These are phyloP conservation scores for Anableps anableps DNA, from an alignment of 2,797 vertebrate genomes.

Conservation along the genomic window DNA sequence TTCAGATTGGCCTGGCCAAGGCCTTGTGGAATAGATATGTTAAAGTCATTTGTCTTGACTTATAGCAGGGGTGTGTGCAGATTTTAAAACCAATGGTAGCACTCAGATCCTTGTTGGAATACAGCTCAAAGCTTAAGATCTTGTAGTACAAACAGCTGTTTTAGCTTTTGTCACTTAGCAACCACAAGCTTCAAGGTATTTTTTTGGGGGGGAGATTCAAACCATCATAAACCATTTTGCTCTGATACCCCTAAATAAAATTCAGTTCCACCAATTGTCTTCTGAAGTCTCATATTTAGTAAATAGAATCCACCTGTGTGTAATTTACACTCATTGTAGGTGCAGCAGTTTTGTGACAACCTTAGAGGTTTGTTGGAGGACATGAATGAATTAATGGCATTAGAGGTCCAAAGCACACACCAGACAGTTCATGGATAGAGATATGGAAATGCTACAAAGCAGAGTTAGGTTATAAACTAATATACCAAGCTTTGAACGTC, in stretches of 20 bases:
- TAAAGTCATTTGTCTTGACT: slow-evolving; percentile 57
- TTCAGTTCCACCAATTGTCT: neutral
- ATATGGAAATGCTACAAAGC: neutral
- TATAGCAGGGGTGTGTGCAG: slow-evolving; percentile 30
- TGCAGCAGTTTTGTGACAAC: neutral
- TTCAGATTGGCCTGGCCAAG: slow-evolving; percentile 45
- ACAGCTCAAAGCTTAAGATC: slow-evolving; percentile 3
- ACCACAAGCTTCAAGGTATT: neutral
- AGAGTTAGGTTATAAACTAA: neutral
- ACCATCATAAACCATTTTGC: neutral
- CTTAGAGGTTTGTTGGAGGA: neutral
- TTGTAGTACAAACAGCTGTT: neutral
- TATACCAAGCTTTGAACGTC: neutral
- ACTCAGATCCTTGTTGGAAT: slow-evolving; percentile 30
- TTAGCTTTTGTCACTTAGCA: neutral
- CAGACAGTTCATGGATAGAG: neutral
- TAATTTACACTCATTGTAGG: neutral
- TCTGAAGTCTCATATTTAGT: neutral
- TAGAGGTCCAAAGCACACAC: neutral
- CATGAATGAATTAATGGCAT: neutral
- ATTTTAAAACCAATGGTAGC: slow-evolving; percentile 36
- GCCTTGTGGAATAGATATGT: slow-evolving; percentile 49
- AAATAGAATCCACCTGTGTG: neutral
- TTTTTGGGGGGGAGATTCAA: neutral
- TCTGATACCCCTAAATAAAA: neutral